Evolutionary conservation across 2,113 vertebrate genomes (phyloP).

Genomic region (Copsychus sechellarum): DNA sequence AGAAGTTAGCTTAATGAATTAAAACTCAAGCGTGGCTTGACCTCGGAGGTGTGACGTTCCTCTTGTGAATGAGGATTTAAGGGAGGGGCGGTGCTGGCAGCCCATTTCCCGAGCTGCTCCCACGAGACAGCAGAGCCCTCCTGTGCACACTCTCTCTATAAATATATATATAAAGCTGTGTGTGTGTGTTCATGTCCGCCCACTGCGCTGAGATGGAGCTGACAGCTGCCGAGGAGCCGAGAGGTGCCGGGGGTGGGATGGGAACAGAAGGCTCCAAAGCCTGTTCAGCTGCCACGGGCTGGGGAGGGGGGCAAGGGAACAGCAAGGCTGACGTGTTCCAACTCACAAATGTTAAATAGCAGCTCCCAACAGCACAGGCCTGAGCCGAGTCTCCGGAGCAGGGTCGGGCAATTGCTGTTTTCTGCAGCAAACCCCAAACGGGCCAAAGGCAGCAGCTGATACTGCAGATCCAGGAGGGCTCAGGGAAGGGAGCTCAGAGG

Average conservation of each 20-base stretch:
- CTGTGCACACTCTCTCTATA: background rate
- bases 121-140: background rate
- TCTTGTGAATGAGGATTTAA: slow-evolving; percentile 31
- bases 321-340: background rate
- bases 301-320: background rate
- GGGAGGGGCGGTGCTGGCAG: background rate
- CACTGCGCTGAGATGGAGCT: slow-evolving; percentile 13
- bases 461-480: fast-evolving
- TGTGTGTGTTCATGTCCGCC: background rate
- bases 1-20: slow-evolving; percentile 21
- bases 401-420: fast-evolving
- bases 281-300: slow-evolving; percentile 33
- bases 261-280: slow-evolving; percentile 47
- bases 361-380: background rate
- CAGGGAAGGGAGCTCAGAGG: background rate
- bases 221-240: slow-evolving; percentile 47
- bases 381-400: fast-evolving
- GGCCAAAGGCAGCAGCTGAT: background rate
- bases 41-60: background rate
- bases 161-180: background rate
- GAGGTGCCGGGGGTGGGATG: slow-evolving; percentile 14
- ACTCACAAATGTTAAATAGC: background rate
- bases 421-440: fast-evolving
- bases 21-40: background rate
- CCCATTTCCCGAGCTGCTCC: background rate